Percentiles rank a stretch among this genome's conserved stretches.
These are phyloP conservation scores for Platalea minor DNA, from an alignment of 2,797 vertebrate genomes.

Conservation along the genomic window DNA sequence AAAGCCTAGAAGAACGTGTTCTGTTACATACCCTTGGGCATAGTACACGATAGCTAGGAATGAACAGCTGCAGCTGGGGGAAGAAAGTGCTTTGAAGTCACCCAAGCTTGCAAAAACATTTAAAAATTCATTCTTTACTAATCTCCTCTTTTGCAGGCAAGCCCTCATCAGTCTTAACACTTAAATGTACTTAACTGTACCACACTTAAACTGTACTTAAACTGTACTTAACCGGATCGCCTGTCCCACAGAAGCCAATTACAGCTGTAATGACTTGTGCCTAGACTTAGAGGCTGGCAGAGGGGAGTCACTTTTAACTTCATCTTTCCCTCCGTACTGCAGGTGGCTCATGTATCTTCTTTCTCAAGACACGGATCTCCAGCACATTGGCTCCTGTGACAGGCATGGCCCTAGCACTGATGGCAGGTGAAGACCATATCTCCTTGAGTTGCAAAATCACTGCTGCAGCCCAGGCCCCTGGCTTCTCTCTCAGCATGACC, in stretches of 20 bases:
- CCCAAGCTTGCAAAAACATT: neutral
- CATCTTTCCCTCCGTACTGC: neutral
- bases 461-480: neutral
- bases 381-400: neutral
- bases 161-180: neutral
- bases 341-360: neutral
- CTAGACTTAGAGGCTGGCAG: neutral
- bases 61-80: neutral
- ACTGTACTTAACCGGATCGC: neutral
- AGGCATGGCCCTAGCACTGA: neutral
- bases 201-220: neutral
- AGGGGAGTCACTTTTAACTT: neutral
- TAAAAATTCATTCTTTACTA: neutral
- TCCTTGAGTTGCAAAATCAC: neutral
- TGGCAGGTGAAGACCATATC: neutral
- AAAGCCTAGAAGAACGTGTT: neutral
- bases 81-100: neutral
- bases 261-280: neutral
- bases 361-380: neutral
- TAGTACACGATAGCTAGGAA: neutral
- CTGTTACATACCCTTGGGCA: neutral
- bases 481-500: neutral
- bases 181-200: neutral
- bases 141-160: neutral
- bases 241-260: neutral